Conservation (phyloP, 2,888 invertebrate genomes). For the Pachycephus smyrnensis region DNA sequence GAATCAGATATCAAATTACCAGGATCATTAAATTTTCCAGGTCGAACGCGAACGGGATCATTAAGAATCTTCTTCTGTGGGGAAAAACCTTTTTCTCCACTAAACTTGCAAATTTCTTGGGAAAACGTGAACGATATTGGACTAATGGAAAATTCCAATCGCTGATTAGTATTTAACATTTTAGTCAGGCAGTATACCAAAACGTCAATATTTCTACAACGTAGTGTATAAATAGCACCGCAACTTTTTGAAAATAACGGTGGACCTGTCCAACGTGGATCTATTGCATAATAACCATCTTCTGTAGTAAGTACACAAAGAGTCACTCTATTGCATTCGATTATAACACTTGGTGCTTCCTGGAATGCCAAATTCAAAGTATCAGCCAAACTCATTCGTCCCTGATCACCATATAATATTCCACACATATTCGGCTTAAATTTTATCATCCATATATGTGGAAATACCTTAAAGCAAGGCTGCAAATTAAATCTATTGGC, state of each 20-base stretch:
- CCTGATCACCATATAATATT: conserved; percentile 44
- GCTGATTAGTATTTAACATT: conserved; percentile 57
- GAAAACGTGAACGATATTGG: conserved; percentile 43
- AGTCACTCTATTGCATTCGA: conserved; percentile 53
- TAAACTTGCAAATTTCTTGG: conserved; percentile 33
- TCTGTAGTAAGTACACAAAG: conserved; percentile 44
- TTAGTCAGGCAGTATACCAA: conserved; percentile 54
- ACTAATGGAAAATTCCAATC: conserved; percentile 49
- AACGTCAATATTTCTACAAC: conserved; percentile 52
- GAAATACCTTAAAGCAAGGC: conserved; percentile 49
- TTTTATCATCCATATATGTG: conserved; percentile 54
- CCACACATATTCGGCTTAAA: conserved; percentile 49
- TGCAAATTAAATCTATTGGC: conserved; percentile 51
- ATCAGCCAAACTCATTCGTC: conserved; percentile 37
- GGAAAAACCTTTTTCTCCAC: conserved; percentile 14
- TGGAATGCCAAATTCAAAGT: conserved; percentile 40
- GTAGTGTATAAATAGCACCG: conserved; percentile 57
- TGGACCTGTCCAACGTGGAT: conserved; percentile 59
- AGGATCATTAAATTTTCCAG: conserved; percentile 36
- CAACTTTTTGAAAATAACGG: conserved; percentile 53
- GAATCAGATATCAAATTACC: conserved; percentile 38
- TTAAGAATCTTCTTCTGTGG: conserved; percentile 37
- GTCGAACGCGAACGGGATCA: conserved; percentile 34
- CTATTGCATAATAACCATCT: conserved; percentile 54
- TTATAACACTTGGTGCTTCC: conserved; percentile 43